These are phyloP conservation scores for Lagodon rhomboides DNA, from an alignment of 2,797 vertebrate genomes.

Conservation along the genomic window DNA sequence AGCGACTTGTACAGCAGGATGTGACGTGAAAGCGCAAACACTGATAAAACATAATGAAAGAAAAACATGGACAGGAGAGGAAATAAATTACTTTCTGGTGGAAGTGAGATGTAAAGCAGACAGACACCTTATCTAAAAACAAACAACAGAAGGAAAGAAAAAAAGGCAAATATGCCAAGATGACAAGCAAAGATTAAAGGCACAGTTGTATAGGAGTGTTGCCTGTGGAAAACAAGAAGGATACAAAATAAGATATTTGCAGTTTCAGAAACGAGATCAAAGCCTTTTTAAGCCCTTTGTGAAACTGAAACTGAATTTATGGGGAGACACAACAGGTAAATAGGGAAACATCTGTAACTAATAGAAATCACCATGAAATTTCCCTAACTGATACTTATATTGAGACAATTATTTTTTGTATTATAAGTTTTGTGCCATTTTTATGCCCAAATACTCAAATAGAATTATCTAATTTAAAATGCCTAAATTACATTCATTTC, in stretches of 20 bases:
- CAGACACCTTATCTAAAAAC: constrained; percentile 29
- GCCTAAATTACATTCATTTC: too few relatives aligned
- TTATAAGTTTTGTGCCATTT: too few relatives aligned
- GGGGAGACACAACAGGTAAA: too few relatives aligned
- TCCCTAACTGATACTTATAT: too few relatives aligned
- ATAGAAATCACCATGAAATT: too few relatives aligned
- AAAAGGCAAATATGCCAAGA: constrained; percentile 28
- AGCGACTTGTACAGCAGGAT: neutral
- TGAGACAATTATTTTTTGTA: too few relatives aligned
- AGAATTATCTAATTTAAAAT: too few relatives aligned
- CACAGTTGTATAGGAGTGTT: neutral
- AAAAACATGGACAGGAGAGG: neutral
- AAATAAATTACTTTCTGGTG: neutral
- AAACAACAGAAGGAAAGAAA: constrained; percentile 33
- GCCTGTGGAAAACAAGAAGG: neutral
- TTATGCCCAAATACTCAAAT: too few relatives aligned
- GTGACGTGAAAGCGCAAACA: neutral
- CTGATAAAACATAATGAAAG: constrained; percentile 23
- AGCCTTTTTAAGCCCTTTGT: neutral
- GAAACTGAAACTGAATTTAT: constrained; percentile 1
- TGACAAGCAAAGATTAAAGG: constrained; percentile 53
- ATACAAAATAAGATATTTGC: constrained; percentile 2
- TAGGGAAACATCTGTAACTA: too few relatives aligned
- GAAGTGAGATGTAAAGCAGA: constrained; percentile 23
- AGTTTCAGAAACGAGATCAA: neutral